These are phyloP conservation scores for Stenichneumon culpator DNA, from an alignment of 2,888 invertebrate species.

Conservation along the genomic window DNA sequence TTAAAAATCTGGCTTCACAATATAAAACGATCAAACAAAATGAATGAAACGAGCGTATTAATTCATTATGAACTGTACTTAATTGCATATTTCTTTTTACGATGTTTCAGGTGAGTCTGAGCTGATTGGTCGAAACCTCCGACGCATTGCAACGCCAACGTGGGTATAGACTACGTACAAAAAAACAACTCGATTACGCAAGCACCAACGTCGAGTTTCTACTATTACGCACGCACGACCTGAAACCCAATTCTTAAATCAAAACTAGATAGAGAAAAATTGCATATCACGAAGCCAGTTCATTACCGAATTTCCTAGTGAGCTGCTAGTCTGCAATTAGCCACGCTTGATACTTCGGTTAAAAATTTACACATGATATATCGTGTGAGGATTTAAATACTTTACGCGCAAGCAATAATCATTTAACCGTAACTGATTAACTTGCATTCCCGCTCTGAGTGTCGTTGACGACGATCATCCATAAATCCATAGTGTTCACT, in stretches of 20 bases:
- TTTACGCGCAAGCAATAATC: no score
- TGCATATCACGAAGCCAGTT: no score
- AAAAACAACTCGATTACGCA: not conserved
- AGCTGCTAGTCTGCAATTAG: no score
- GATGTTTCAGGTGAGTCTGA: slow-evolving; percentile 38
- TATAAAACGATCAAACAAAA: not conserved
- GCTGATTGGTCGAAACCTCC: not conserved
- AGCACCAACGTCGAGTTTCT: not conserved
- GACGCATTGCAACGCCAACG: not conserved
- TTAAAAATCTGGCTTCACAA: no score
- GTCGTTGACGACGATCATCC: no score
- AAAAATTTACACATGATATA: no score
- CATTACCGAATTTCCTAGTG: no score
- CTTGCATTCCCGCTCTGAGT: no score
- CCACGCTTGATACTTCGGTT: no score
- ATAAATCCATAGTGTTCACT: no score
- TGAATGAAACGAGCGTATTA: not conserved
- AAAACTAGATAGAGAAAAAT: not conserved
- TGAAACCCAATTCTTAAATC: not conserved
- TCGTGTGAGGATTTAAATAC: no score
- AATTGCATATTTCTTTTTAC: not conserved
- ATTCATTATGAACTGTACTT: not conserved
- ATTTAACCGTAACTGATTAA: no score
- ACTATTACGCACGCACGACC: not conserved
- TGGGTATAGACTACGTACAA: not conserved